phyloP scores from a whole-genome alignment of 2,797 vertebrate genomes.

The Crocidura indochinensis region DNA sequence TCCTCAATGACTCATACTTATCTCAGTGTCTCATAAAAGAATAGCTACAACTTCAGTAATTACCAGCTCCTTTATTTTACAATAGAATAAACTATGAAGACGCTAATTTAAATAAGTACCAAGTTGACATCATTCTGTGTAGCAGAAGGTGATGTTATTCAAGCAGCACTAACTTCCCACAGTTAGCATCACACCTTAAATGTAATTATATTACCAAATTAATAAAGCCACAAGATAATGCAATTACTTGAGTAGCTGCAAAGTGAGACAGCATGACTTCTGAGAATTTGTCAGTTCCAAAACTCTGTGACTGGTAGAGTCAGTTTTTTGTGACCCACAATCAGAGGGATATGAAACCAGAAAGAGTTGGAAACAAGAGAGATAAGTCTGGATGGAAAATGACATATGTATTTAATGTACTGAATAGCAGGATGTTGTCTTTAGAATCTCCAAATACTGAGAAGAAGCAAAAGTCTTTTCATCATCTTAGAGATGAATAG shows the following conservation, averaged over 20 bases:
- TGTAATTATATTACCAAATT: constrained; percentile 27
- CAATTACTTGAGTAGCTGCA: constrained; percentile 11
- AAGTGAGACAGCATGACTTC: background rate
- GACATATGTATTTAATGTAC: no score
- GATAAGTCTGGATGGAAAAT: constrained; percentile 12
- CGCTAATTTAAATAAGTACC: background rate
- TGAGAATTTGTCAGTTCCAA: constrained; percentile 19
- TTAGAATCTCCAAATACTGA: constrained; percentile 23
- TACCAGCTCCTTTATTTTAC: background rate
- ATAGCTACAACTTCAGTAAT: background rate
- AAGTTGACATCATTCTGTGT: background rate
- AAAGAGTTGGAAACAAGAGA: constrained; percentile 32
- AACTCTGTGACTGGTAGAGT: background rate
- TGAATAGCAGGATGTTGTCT: background rate
- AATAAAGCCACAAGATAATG: constrained; percentile 14
- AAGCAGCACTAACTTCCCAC: constrained; percentile 12
- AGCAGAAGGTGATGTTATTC: background rate
- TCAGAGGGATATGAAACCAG: constrained; percentile 19
- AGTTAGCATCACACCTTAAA: background rate
- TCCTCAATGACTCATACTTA: background rate
- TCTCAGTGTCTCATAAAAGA: constrained; percentile 13
- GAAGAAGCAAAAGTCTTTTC: background rate
- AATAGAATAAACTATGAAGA: background rate
- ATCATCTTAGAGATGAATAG: background rate
- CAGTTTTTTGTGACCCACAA: background rate